Evolutionary conservation across 2,888 invertebrate species (phyloP), one percentile per base, ranked within the genome.

Genomic region (Cordilura impudica): DNA sequence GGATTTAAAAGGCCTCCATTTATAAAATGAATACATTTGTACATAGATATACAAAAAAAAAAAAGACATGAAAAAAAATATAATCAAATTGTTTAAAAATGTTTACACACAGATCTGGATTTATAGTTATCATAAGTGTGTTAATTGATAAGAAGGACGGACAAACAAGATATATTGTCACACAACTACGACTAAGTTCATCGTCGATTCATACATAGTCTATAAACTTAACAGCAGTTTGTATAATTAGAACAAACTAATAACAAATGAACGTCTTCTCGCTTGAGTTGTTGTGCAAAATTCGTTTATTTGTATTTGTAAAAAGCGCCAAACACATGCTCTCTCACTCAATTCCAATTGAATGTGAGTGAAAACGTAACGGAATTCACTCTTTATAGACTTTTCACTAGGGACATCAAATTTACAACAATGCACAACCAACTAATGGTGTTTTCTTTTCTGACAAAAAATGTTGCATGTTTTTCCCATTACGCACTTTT

Each of bases 81-180:
- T 12, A 12, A 35, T 2, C n/a, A n/a, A n/a, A n/a, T n/a, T n/a
- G n/a, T n/a, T n/a, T n/a, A n/a, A n/a, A n/a, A n/a, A n/a, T n/a
- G n/a, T n/a, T n/a, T n/a, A 21, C 18, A n/a, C 7, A 16, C 16
- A 54, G 45, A 58, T 71, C 56, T 72, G 43, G 6, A 45, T 67
- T 54, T 29, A 39, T 47, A 51, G 60, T 72, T 72, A 72, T 45
- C 71, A 63, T 45, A 63, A 54, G 7, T 19, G 54, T 63, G 71
- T 35, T 72, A 72, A 72, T 72, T 72, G 71, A 56, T 54, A 35
- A 54, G 54, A 61, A 54, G 53, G 63, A 63, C 63, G 14, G 71
- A 23, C 12, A 31, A n/a, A 47, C 31, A 39, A 16, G n/a, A 47
- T 47, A 47, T 3, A 47, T 18, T 35, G 4, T 18, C 14, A 53